A percentile compares a stretch with the other conserved stretches of the same genome.
Conservation (phyloP, 2,113 vertebrate species). For the Phrynosoma platyrhinos region DNA sequence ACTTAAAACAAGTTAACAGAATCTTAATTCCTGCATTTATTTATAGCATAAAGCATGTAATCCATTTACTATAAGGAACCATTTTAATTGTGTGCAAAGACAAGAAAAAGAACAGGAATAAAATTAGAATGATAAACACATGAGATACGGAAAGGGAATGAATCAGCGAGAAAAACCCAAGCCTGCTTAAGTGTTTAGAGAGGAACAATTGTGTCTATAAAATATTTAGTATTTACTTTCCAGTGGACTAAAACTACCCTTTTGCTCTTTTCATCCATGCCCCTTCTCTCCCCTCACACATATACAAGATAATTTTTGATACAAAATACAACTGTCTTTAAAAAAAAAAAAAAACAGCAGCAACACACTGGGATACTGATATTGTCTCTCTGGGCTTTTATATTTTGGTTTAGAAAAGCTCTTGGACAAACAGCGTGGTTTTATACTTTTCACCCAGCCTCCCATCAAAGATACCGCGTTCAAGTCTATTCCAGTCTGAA, state of each 20-base stretch:
- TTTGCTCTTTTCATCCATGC: slow-evolving; percentile 1
- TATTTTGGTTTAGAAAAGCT: neutral
- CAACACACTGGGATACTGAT: neutral
- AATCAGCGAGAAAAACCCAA: slow-evolving; percentile 69
- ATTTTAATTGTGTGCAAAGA: slow-evolving; percentile 55
- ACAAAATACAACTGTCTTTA: neutral
- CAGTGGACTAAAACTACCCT: slow-evolving; percentile 46
- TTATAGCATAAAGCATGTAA: slow-evolving; percentile 68
- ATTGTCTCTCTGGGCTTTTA: neutral
- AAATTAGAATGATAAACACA: slow-evolving; percentile 55
- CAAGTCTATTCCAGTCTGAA: neutral
- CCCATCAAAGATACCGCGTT: neutral
- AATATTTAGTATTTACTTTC: slow-evolving; percentile 72
- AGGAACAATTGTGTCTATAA: slow-evolving; percentile 64
- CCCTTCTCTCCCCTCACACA: neutral
- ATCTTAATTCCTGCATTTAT: slow-evolving; percentile 70
- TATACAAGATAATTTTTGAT: neutral
- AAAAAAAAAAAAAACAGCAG: neutral
- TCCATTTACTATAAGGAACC: slow-evolving; percentile 68
- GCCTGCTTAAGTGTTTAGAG: slow-evolving; percentile 52
- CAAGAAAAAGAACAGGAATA: slow-evolving; percentile 43
- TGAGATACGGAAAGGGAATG: slow-evolving; percentile 48
- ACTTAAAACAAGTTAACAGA: slow-evolving; percentile 57
- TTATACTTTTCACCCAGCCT: fast-evolving
- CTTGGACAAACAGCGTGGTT: neutral